phyloP scores from a whole-genome alignment of 2,888 invertebrate species.

The Drosophila quinaria region DNA sequence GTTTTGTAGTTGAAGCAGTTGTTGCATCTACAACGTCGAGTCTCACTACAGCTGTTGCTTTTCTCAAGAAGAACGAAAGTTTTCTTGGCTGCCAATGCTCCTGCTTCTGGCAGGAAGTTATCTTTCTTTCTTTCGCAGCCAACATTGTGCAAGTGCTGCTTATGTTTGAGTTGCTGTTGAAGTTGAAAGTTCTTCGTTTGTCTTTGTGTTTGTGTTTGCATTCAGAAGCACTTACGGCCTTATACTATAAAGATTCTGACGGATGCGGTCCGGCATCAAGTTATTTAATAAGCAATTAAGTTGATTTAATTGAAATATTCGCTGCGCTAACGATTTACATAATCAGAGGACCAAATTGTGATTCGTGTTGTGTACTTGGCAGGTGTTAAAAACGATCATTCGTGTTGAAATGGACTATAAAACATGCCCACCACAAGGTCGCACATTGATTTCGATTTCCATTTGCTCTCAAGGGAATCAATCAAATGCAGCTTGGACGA shows the following conservation, averaged over 20 bases:
- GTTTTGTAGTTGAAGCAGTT: conserved; percentile 32
- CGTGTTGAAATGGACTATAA: not conserved
- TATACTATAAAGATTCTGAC: conserved; percentile 1
- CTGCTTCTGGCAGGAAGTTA: conserved; percentile 41
- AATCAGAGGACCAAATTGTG: conserved; percentile 32
- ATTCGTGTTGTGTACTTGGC: not conserved
- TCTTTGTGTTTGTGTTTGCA: conserved; percentile 35
- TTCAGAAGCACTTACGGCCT: conserved; percentile 41
- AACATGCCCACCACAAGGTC: conserved; percentile 12
- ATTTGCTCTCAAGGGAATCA: conserved; percentile 4
- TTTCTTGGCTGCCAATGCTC: conserved; percentile 25
- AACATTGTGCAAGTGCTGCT: conserved; percentile 39
- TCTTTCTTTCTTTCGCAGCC: conserved; percentile 8
- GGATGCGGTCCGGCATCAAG: conserved; percentile 24
- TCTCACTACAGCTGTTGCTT: conserved; percentile 35
- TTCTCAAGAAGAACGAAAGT: conserved; percentile 46
- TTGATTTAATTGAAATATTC: conserved; percentile 50
- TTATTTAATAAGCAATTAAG: conserved; percentile 78
- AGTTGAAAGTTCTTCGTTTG: conserved; percentile 5
- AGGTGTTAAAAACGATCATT: conserved; percentile 24
- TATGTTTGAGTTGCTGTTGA: conserved; percentile 57
- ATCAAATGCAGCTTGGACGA: not conserved
- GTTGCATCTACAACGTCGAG: conserved; percentile 10
- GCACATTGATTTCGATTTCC: conserved; percentile 21
- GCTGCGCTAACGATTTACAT: conserved; percentile 52